Base-by-base conservation (phyloP, 2,797 vertebrate genomes). In the Paedocypris micromegethes region DNA sequence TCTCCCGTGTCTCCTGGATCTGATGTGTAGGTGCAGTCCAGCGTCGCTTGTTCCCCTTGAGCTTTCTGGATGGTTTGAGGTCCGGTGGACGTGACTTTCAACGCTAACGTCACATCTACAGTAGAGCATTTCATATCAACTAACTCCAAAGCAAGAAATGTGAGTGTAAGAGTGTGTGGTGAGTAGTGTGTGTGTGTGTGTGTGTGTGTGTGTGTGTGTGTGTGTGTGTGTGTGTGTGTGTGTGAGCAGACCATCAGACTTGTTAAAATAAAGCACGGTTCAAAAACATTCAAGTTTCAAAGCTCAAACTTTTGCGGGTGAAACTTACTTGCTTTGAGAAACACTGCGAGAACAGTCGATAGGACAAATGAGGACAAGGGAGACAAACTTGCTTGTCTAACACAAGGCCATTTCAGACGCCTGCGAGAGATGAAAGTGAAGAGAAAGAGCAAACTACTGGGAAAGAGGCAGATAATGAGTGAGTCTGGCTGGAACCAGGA, bases 31-130 rank as follows among this genome's bases (percentile, higher is more conserved):
- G 81, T 89, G 70, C 94, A 97, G 42, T 82, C 89, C 81, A 96
- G 64, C 3, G 78, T 89, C 63, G 87, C 89, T 0, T 80, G 84
- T 52, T 91, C 90, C 0, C 93, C 93, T 75, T 89, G 86, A 0
- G 92, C 92, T 75, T 85, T 84, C 58, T 86, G 88, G 42, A 96
- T 68, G 23, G 89, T 86, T 79, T 91, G 90, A 2, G 87, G 86
- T 5, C 88, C 88, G 0, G 77, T 83, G 43, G 88, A 84, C 0
- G 83, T 91, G 84, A 98, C 90, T 78, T 85, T 79, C 77, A 96
- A 82, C 0, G 88, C 90, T 52, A 41, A 45, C 0, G 71, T 38
- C 8, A 77, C 4, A 55, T 75, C 86, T 88, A 6, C 6, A 39
- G 3, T 23, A 23, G 23, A 23, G 23, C 23, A 23, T 23, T 23